Evolutionary conservation across 2,113 vertebrate species (phyloP).

Genomic region (Hypomesus transpacificus): DNA sequence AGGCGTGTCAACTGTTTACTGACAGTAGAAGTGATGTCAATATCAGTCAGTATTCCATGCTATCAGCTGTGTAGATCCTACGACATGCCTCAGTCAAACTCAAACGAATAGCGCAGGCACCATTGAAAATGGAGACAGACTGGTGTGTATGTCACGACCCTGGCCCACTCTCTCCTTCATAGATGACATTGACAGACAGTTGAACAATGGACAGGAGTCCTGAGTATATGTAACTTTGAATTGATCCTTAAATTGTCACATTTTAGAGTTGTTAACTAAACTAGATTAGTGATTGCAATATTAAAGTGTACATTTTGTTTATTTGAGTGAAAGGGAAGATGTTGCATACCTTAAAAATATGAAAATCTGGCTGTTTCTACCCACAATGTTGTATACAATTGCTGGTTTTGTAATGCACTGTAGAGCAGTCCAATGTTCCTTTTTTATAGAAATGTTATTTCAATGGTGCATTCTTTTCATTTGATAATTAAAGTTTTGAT

Average conservation of each 20-base stretch:
- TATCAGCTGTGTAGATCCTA: too few species aligned
- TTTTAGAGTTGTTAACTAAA: conserved; percentile 84
- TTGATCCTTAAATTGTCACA: conserved; percentile 74
- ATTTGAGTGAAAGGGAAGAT: conserved; percentile 55
- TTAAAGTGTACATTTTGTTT: conserved; percentile 83
- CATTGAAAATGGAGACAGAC: too few species aligned
- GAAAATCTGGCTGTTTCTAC: conserved; percentile 80
- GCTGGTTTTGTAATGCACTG: conserved; percentile 92
- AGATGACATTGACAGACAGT: not conserved
- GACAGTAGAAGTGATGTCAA: too few species aligned
- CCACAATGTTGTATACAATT: conserved; percentile 85
- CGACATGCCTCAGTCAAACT: too few species aligned
- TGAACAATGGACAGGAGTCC: conserved; percentile 48
- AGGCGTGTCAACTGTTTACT: too few species aligned
- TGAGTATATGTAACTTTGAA: conserved; percentile 66
- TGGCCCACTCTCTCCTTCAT: not conserved
- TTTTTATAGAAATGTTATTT: conserved; percentile 97
- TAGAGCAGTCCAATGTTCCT: conserved; percentile 89
- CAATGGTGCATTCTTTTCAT: conserved; percentile 90
- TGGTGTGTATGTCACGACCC: not conserved
- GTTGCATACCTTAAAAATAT: conserved; percentile 70
- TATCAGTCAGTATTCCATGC: too few species aligned
- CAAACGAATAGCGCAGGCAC: too few species aligned
- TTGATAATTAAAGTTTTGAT: conserved; percentile 98
- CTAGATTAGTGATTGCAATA: conserved; percentile 85